Conservation (phyloP, 2,113 vertebrate species). For the Sardina pilchardus region DNA sequence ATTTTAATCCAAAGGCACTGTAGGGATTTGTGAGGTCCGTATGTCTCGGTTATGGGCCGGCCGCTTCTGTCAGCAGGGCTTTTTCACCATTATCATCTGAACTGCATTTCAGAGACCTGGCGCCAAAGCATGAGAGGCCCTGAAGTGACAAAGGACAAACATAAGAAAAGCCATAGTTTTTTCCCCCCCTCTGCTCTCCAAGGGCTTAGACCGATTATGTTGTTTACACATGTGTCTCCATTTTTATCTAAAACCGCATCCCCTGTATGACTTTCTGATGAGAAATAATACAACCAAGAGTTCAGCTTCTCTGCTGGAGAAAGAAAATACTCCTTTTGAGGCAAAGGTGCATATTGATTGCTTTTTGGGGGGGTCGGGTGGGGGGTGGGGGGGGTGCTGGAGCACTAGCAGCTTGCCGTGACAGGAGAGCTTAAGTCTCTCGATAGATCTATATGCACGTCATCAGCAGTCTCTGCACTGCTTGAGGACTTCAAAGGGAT, state of each 20-base stretch:
- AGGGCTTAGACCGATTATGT: not conserved
- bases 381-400: not conserved
- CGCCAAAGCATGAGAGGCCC: not conserved
- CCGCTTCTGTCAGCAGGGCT: not conserved
- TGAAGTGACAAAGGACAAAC: not conserved
- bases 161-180: not conserved
- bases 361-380: not conserved
- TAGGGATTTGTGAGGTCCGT: slow-evolving; percentile 39
- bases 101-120: not conserved
- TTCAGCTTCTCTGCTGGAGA: not conserved
- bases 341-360: slow-evolving; percentile 37
- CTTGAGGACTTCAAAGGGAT: slow-evolving; percentile 38
- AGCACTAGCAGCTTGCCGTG: slow-evolving; percentile 42
- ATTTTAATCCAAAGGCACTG: slow-evolving; percentile 62
- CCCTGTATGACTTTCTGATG: not conserved
- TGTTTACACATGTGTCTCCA: not conserved
- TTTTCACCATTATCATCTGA: not conserved
- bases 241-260: slow-evolving; percentile 1
- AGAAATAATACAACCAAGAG: not conserved
- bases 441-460: slow-evolving; percentile 51
- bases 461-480: slow-evolving; percentile 26
- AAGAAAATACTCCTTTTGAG: not conserved
- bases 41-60: slow-evolving; percentile 6
- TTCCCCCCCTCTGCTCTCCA: not conserved
- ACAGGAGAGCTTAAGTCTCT: slow-evolving; percentile 47